Base-by-base conservation (phyloP, 2,797 vertebrate genomes). In the Xerus rutilus region DNA sequence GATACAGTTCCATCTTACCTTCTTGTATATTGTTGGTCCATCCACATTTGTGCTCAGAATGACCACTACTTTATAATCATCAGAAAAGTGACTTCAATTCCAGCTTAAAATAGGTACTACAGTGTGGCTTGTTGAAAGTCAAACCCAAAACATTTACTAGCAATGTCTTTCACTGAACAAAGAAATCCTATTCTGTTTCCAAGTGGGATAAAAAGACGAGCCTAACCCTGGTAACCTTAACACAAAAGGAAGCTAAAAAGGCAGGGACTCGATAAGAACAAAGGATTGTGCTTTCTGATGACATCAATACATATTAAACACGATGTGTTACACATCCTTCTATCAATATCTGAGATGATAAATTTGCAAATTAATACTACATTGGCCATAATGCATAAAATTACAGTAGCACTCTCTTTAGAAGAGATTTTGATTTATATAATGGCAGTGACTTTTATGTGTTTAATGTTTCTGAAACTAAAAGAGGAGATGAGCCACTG, bases 251-350 rank as follows among this genome's bases (percentile, higher is more conserved):
- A 91, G 83, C 92, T 94, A 94, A 95, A 90, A 95, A 95, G 93
- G 95, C 95, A 97, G 96, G 77, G 89, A 91, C 87, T 91, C 67
- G 10, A 76, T 92, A 94, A 96, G 90, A 97, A 96, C 89, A 97
- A 97, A 97, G 81, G 67, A 62, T 17, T 83, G 59, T 18, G 77
- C 69, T 91, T 96, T 95, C 95, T 88, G 45, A 89, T 77, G 82
- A 95, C 64, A 93, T 88, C 76, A 72, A 84, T 45, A 96, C 32
- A 49, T 77, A 94, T 92, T 96, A 89, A 96, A 86, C 32, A 95
- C 18, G 65, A 96, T 86, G 86, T 88, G 69, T 72, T 96, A 62
- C 43, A 21, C 78, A 95, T 76, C 77, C 67, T 78, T 96, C 91
- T 95, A 97, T 92, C 86, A 95, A 78, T 93, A 95, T 59, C 93